Percentiles rank a stretch among this genome's conserved stretches.
phyloP scores from a whole-genome alignment of 2,797 vertebrate genomes.

The Phrynocephalus guinanensis region DNA sequence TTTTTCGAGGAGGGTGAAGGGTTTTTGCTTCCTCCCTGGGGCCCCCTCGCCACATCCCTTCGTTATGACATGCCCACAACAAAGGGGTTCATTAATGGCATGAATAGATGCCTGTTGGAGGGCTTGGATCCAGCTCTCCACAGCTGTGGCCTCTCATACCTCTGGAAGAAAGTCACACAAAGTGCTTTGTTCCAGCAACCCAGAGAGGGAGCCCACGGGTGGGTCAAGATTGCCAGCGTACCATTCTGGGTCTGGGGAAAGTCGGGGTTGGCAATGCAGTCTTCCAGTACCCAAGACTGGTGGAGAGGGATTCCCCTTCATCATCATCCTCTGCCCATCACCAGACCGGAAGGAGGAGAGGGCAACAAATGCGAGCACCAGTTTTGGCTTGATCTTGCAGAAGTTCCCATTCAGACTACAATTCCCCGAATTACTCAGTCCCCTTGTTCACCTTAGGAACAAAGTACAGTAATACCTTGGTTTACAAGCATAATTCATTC shows the following conservation, averaged over 20 bases:
- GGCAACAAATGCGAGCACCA: not conserved
- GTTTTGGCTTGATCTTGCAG: too few relatives aligned
- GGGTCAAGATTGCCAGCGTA: not conserved
- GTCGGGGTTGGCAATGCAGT: too few relatives aligned
- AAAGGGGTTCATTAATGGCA: not conserved
- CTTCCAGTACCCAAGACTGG: not conserved
- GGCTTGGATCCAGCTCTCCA: not conserved
- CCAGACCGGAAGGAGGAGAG: not conserved
- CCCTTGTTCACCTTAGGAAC: too few relatives aligned
- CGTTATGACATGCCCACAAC: not conserved
- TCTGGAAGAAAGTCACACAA: not conserved
- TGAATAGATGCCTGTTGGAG: slow-evolving; percentile 7
- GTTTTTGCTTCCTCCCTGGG: not conserved
- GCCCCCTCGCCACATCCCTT: not conserved
- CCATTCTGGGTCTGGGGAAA: too few relatives aligned
- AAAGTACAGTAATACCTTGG: too few relatives aligned
- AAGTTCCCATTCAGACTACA: too few relatives aligned
- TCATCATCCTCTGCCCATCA: too few relatives aligned
- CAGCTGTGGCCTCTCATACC: slow-evolving; percentile 4
- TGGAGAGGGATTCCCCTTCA: too few relatives aligned
- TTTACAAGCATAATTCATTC: too few relatives aligned
- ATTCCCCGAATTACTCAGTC: too few relatives aligned
- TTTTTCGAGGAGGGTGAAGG: not conserved
- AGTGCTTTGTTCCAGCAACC: not conserved
- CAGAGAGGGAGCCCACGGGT: not conserved